Percentiles rank a stretch among this genome's conserved stretches.
Evolutionary conservation across 64 coral and sea anemone species (phyloP).

Genomic region (Pocillopora damicornis): DNA sequence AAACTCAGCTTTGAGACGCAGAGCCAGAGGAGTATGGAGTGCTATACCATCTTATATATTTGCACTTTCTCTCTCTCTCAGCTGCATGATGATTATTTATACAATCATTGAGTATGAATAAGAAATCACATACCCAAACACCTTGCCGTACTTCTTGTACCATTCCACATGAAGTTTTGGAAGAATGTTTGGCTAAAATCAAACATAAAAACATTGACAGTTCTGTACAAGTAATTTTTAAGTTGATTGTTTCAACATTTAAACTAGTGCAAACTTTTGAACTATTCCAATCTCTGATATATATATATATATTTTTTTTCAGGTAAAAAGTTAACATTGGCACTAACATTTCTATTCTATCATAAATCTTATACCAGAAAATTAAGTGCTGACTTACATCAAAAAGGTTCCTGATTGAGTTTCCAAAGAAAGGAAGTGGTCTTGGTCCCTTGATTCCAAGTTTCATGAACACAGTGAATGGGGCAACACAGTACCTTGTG

Average conservation of each 20-base stretch:
- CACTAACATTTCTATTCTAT: too few species aligned
- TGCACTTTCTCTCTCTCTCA: too few species aligned
- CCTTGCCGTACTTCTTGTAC: conserved; percentile 22
- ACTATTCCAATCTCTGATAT: too few species aligned
- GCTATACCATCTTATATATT: too few species aligned
- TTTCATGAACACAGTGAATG: conserved; percentile 12
- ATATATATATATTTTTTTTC: too few species aligned
- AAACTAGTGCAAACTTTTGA: too few species aligned
- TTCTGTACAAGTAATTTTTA: not conserved
- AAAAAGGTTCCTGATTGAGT: not conserved
- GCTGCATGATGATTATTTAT: too few species aligned
- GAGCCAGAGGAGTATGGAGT: too few species aligned
- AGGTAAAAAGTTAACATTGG: too few species aligned
- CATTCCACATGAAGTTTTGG: not conserved
- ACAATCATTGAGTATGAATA: not conserved
- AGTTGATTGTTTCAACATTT: not conserved
- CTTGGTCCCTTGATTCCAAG: conserved; percentile 1
- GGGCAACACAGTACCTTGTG: not conserved
- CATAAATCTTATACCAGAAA: not conserved
- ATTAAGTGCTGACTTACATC: not conserved
- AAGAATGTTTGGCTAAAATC: conserved; percentile 1
- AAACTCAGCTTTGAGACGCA: too few species aligned
- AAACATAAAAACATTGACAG: not conserved
- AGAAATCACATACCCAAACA: not conserved
- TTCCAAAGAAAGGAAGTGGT: conserved; percentile 7